Evolutionary conservation across 2,113 vertebrate genomes (phyloP).

Genomic region (Anhinga rufa): DNA sequence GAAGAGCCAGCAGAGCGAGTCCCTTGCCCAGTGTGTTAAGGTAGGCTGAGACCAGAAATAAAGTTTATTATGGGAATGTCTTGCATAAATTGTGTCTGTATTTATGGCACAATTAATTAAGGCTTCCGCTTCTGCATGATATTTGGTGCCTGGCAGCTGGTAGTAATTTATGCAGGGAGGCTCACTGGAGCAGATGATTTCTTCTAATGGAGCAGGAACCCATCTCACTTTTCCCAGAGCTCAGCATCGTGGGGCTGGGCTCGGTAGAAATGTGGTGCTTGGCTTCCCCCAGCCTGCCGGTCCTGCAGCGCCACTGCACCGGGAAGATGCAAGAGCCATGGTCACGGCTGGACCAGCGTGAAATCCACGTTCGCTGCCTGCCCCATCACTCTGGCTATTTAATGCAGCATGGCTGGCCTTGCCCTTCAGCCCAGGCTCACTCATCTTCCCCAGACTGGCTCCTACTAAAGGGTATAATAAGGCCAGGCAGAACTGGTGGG

Average conservation of each 20-base stretch:
- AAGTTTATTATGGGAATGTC: background rate
- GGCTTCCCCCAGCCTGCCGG: fast-evolving
- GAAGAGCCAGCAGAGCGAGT: constrained; percentile 40
- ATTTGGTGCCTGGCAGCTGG: background rate
- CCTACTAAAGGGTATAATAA: background rate
- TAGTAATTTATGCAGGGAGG: background rate
- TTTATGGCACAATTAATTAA: background rate
- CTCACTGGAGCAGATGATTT: background rate
- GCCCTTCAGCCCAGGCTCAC: background rate
- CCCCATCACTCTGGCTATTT: fast-evolving
- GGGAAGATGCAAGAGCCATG: background rate
- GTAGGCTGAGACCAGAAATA: constrained; percentile 56
- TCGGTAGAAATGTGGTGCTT: background rate
- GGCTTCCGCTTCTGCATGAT: background rate
- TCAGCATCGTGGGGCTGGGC: background rate
- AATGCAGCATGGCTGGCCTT: fast-evolving
- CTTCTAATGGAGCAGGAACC: background rate
- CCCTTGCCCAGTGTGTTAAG: constrained; percentile 82
- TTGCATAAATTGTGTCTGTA: fast-evolving
- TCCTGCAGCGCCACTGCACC: background rate
- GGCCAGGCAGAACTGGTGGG: background rate
- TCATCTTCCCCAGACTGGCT: background rate
- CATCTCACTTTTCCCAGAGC: background rate
- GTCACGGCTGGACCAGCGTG: background rate
- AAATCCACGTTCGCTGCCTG: background rate